Percentiles rank a stretch among this genome's conserved stretches.
These are phyloP conservation scores for Helleia helle DNA, from an alignment of 2,888 invertebrate genomes.

Conservation along the genomic window DNA sequence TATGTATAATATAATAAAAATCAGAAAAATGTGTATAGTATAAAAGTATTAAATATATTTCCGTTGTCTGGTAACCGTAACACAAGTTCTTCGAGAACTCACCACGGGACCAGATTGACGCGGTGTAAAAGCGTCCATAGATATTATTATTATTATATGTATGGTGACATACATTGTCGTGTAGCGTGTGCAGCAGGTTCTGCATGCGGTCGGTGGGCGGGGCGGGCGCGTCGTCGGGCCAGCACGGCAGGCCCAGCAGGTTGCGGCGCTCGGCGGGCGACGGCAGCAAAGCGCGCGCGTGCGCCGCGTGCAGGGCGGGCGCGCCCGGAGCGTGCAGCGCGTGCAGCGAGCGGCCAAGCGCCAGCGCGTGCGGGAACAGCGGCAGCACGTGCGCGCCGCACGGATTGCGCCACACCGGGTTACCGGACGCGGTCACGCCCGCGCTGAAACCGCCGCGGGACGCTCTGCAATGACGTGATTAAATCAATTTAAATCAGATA, in stretches of 20 bases:
- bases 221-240: slow-evolving; percentile 50
- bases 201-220: slow-evolving; percentile 88
- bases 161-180: slow-evolving; percentile 73
- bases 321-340: slow-evolving; percentile 83
- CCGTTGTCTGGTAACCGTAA: too few species aligned
- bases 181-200: slow-evolving; percentile 82
- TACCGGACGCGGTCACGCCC: slow-evolving; percentile 81
- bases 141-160: too few species aligned
- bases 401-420: slow-evolving; percentile 90
- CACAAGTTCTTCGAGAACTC: too few species aligned
- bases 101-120: too few species aligned
- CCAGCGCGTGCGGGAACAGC: slow-evolving; percentile 84
- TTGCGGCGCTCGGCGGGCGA: slow-evolving; percentile 84
- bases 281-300: slow-evolving; percentile 80
- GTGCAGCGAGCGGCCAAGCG: slow-evolving; percentile 86
- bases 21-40: too few species aligned
- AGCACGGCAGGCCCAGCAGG: slow-evolving; percentile 77
- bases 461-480: too few species aligned
- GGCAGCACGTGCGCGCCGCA: slow-evolving; percentile 88
- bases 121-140: too few species aligned
- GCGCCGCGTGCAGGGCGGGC: slow-evolving; percentile 77
- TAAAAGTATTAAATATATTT: too few species aligned
- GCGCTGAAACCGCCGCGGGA: slow-evolving; percentile 89
- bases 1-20: too few species aligned
- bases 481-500: too few species aligned